phyloP scores from a whole-genome alignment of 2,113 vertebrate genomes.

The Sialia sialis region DNA sequence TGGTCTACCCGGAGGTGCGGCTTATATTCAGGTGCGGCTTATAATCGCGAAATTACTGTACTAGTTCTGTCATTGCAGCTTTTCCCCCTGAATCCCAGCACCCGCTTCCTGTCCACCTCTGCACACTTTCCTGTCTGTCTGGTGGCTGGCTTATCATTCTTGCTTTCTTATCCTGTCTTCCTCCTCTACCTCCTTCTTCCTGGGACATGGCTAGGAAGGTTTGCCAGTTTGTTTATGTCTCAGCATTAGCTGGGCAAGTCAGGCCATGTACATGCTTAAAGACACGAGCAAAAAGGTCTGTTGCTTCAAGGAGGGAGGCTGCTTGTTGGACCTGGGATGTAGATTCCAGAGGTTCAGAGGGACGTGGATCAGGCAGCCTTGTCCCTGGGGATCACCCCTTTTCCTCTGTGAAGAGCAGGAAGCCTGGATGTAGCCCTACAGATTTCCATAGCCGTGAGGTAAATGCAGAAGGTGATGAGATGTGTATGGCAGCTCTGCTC shows the following conservation, averaged over 20 bases:
- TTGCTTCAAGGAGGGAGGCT: background rate
- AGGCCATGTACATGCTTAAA: background rate
- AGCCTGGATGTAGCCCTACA: background rate
- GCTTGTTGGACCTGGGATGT: background rate
- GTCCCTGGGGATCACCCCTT: background rate
- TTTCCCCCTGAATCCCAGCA: background rate
- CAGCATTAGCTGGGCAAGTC: background rate
- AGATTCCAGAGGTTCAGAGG: background rate
- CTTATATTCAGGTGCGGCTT: too few relatives aligned
- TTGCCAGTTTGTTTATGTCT: background rate
- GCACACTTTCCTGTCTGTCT: background rate
- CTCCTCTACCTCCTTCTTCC: background rate
- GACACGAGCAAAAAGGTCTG: background rate
- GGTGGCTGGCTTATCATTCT: background rate
- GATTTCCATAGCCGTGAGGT: background rate
- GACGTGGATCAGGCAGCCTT: background rate
- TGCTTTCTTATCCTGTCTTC: background rate
- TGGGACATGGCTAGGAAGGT: background rate
- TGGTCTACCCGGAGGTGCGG: too few relatives aligned
- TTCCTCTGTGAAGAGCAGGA: background rate
- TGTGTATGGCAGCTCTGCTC: conserved; percentile 30
- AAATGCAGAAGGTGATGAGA: conserved; percentile 34
- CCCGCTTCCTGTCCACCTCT: background rate
- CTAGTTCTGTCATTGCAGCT: background rate
- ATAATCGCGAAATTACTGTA: too few relatives aligned